A percentile compares a stretch with the other conserved stretches of the same genome.
Conservation (phyloP, 2,888 invertebrate genomes). For the Drosophila bunnanda region DNA sequence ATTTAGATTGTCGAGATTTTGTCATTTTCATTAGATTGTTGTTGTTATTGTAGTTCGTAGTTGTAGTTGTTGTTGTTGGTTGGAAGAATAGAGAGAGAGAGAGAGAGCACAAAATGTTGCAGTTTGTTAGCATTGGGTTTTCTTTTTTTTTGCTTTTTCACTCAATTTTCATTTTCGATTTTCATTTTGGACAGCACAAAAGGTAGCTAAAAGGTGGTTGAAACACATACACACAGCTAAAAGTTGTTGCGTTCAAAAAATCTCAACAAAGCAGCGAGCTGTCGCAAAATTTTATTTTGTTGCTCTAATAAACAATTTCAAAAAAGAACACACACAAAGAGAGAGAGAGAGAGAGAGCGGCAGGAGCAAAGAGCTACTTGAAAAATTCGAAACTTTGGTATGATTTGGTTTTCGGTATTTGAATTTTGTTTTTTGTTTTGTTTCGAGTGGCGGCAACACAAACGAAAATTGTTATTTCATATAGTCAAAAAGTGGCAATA, state of each 20-base stretch:
- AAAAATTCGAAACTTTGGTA: slow-evolving; percentile 49
- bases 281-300: slow-evolving; percentile 18
- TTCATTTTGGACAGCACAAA: slow-evolving; percentile 55
- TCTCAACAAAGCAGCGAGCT: slow-evolving; percentile 30
- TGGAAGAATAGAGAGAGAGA: slow-evolving; percentile 65
- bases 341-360: slow-evolving; percentile 8
- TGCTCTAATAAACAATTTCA: slow-evolving; percentile 56
- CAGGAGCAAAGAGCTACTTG: slow-evolving; percentile 38
- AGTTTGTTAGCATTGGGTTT: slow-evolving; percentile 70
- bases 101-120: slow-evolving; percentile 75
- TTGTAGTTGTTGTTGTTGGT: slow-evolving; percentile 33
- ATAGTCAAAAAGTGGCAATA: slow-evolving; percentile 49
- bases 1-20: slow-evolving; percentile 42
- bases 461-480: slow-evolving; percentile 41
- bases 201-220: slow-evolving; percentile 47
- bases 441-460: slow-evolving; percentile 53
- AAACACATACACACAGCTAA: slow-evolving; percentile 29
- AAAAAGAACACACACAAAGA: slow-evolving; percentile 45
- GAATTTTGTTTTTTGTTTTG: slow-evolving; percentile 16
- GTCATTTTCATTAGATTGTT: slow-evolving; percentile 32
- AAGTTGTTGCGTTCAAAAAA: slow-evolving; percentile 35
- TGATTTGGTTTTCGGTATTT: slow-evolving; percentile 32
- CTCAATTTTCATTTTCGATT: slow-evolving; percentile 19
- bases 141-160: slow-evolving; percentile 46
- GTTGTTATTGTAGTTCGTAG: slow-evolving; percentile 39